A percentile compares a stretch with the other conserved stretches of the same genome.
Conservation (phyloP, 2,888 invertebrate species). For the Boloria selene region DNA sequence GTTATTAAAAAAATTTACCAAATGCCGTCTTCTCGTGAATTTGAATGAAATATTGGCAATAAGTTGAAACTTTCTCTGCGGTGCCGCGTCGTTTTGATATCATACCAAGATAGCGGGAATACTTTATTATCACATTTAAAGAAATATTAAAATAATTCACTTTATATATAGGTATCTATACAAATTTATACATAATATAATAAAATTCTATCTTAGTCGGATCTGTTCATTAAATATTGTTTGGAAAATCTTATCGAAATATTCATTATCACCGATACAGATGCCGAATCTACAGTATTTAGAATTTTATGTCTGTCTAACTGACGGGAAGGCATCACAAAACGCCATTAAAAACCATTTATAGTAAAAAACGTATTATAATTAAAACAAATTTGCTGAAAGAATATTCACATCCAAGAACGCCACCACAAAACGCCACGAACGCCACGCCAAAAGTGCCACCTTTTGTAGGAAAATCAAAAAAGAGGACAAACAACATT, state of each 20-base stretch:
- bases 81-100: constrained; percentile 9
- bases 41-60: constrained; percentile 31
- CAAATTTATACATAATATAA: not conserved
- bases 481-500: constrained; percentile 15
- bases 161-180: not conserved
- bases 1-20: constrained; percentile 27
- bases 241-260: no score
- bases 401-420: not conserved
- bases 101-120: constrained; percentile 2
- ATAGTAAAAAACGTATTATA: no score
- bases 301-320: not conserved
- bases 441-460: constrained; percentile 15
- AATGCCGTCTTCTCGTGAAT: constrained; percentile 24
- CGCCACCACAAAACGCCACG: no score
- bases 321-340: no score
- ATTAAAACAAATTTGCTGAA: not conserved
- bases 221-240: no score
- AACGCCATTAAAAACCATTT: no score
- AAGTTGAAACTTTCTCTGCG: constrained; percentile 33
- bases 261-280: no score
- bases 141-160: not conserved
- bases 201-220: no score
- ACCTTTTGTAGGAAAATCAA: constrained; percentile 17
- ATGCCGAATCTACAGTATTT: no score
- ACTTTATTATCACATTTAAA: constrained; percentile 8